Base-by-base conservation (phyloP, 1,140 invertebrate species). In the Sinonovacula constricta region DNA sequence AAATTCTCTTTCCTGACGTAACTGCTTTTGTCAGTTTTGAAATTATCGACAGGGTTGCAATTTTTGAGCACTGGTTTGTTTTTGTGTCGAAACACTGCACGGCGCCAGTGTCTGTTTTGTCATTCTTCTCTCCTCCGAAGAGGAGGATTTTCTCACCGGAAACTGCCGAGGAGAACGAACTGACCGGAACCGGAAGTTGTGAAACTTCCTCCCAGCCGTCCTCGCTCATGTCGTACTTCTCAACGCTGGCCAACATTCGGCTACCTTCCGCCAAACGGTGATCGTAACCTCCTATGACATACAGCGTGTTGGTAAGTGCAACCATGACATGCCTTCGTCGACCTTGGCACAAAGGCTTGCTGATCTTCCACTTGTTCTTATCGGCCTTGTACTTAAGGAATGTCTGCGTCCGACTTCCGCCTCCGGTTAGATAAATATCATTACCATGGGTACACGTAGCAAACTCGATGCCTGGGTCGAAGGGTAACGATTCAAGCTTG, bases 381-480 rank as follows among this genome's bases (percentile, higher is more conserved):
- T 87, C 86, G 10, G 83, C 60, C 12, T 83, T 76, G 36, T 84
- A 88, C 56, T 85, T 71, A 12, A 88, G 54, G 10, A 87, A 85
- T 1, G 80, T 81, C 53, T 87, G 85, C 72, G 81, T 82, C 15
- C 81, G 68, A 31, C 81, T 69, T 7, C 87, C 87, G 7, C 87
- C 87, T 0, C 87, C 87, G 3, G 86, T 85, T 3, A 88, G 81
- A 66, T 82, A 88, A 33, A 88, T 87, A 34, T 88, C 87, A 59
- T 85, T 87, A 30, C 83, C 83, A 68, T 85, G 84, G 0, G 86
- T 85, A 67, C 86, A 87, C 3, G 86, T 81, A 0, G 86, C 85
- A 76, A 88, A 88, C 62, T 88, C 87, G 26, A 88, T 88, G 5
- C 87, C 87, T 0, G 87, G 87, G 65, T 88, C 87, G 70, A 84